Percentiles rank a stretch among this genome's conserved stretches.
Evolutionary conservation across 2,797 vertebrate genomes (phyloP).

Genomic region (Sebastes oblongus): DNA sequence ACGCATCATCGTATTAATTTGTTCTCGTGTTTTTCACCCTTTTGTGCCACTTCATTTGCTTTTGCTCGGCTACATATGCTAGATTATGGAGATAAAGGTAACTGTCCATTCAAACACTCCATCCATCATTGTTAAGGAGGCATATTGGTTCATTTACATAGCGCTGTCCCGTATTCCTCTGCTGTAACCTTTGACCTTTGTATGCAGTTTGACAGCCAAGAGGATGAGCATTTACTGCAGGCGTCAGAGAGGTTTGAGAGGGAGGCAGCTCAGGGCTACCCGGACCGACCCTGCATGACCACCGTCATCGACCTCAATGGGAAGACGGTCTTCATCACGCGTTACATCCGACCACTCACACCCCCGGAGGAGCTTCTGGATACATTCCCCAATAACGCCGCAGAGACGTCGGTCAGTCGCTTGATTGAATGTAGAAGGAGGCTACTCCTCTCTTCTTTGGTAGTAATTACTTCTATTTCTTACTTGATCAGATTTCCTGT

Average conservation of each 20-base stretch:
- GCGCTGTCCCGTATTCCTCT: not conserved
- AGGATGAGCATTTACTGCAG: constrained; percentile 90
- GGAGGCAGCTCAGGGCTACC: constrained; percentile 83
- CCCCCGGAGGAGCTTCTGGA: constrained; percentile 91
- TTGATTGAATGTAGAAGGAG: not conserved
- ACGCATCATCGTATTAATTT: constrained; percentile 7
- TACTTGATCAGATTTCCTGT: not conserved
- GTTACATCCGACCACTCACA: constrained; percentile 89
- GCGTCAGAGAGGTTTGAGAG: constrained; percentile 88
- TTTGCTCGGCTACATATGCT: constrained; percentile 72
- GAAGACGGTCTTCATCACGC: constrained; percentile 92
- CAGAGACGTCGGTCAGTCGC: constrained; percentile 79
- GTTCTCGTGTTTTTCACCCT: constrained; percentile 22
- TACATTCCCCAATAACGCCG: constrained; percentile 73
- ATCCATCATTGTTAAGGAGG: not conserved
- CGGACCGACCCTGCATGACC: constrained; percentile 87
- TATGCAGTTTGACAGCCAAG: constrained; percentile 92
- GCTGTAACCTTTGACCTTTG: constrained; percentile 4
- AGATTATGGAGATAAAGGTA: constrained; percentile 89
- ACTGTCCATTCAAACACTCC: constrained; percentile 2
- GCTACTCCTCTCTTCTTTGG: no score
- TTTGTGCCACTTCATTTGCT: constrained; percentile 34
- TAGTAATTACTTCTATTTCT: no score
- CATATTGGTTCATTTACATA: not conserved
- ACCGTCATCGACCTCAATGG: constrained; percentile 92